Evolutionary conservation across 2,113 vertebrate genomes (phyloP).

Genomic region (Cyprichromis sp.): DNA sequence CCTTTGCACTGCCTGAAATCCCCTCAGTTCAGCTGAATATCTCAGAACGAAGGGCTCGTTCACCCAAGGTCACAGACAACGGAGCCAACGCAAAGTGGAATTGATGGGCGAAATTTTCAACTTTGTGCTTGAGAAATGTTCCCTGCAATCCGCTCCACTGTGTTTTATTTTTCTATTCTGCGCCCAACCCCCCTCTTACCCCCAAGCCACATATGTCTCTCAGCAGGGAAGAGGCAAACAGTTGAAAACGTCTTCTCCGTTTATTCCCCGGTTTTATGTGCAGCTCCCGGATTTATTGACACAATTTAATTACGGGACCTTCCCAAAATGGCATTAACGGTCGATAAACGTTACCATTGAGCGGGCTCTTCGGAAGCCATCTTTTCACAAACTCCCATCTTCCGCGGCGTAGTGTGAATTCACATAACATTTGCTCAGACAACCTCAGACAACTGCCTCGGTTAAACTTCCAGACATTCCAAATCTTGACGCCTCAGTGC

Average conservation of each 20-base stretch:
- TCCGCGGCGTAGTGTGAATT: not conserved
- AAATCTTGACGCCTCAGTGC: conserved; percentile 11
- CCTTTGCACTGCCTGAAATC: conserved; percentile 45
- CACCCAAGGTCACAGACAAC: conserved; percentile 61
- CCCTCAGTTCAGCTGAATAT: conserved; percentile 53
- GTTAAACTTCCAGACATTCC: conserved; percentile 25
- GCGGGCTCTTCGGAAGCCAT: conserved; percentile 30
- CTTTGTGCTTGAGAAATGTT: conserved; percentile 63
- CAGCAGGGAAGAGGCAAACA: conserved; percentile 39
- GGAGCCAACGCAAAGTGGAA: conserved; percentile 39
- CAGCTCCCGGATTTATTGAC: conserved; percentile 52
- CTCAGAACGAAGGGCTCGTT: conserved; percentile 50
- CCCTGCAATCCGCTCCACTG: conserved; percentile 50
- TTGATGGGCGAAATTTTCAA: conserved; percentile 55
- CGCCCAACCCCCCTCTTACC: not conserved
- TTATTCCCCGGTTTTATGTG: conserved; percentile 48
- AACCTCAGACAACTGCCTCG: not conserved
- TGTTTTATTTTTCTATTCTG: conserved; percentile 35
- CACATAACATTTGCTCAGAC: not conserved
- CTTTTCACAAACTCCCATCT: conserved; percentile 5
- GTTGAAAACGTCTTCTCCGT: conserved; percentile 14
- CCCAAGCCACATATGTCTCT: conserved; percentile 37
- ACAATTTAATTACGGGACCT: conserved; percentile 55
- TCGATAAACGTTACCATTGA: conserved; percentile 46
- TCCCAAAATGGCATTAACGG: conserved; percentile 49